phyloP scores from a whole-genome alignment of 2,113 vertebrate species.

The Microcebus ravelobensis region DNA sequence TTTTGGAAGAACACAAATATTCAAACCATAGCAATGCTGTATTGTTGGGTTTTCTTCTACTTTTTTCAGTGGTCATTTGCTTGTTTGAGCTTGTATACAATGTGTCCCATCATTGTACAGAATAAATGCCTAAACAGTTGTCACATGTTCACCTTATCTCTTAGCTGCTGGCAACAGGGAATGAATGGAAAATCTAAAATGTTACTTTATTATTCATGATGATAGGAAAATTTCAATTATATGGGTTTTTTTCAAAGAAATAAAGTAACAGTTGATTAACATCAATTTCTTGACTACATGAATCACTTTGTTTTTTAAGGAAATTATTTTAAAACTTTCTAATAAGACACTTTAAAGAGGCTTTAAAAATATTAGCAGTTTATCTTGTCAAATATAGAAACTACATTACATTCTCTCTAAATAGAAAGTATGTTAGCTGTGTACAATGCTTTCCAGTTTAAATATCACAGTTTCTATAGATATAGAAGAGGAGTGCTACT shows the following conservation, averaged over 20 bases:
- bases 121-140: slow-evolving; percentile 38
- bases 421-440: neutral
- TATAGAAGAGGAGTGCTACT: neutral
- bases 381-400: slow-evolving; percentile 30
- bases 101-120: neutral
- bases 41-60: neutral
- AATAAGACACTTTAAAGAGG: slow-evolving; percentile 32
- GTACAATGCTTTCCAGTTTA: neutral
- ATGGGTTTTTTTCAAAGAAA: neutral
- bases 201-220: slow-evolving; percentile 13
- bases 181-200: slow-evolving; percentile 37
- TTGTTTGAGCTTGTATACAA: neutral
- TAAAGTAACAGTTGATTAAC: slow-evolving; percentile 33
- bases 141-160: slow-evolving; percentile 1
- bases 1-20: neutral
- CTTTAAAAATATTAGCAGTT: neutral
- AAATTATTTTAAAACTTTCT: slow-evolving; percentile 31
- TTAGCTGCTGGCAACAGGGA: neutral
- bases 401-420: neutral
- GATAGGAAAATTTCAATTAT: neutral
- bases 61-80: neutral
- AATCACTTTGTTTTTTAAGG: slow-evolving; percentile 18
- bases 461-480: neutral
- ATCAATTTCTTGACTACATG: neutral
- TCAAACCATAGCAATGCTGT: neutral